Conservation (phyloP, 2,113 vertebrate species). For the Anas platyrhynchos region DNA sequence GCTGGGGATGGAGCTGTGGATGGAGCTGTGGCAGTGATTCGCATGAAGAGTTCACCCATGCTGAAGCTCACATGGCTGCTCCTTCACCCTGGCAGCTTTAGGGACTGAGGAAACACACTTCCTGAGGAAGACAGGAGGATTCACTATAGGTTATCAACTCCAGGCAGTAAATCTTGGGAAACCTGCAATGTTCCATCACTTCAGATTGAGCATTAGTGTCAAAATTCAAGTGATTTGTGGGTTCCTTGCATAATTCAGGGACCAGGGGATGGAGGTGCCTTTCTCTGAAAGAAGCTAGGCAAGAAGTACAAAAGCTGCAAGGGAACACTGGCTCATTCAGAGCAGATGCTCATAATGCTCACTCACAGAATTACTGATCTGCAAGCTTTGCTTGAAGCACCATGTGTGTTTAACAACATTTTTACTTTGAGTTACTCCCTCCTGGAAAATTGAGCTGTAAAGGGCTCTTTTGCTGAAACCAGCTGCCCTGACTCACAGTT, state of each 20-base stretch:
- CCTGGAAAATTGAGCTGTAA: constrained; percentile 11
- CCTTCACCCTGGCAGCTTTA: neutral
- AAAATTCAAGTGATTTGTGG: neutral
- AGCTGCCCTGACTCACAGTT: neutral
- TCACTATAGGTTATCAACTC: accelerated
- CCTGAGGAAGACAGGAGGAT: neutral
- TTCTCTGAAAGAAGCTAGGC: neutral
- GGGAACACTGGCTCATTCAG: neutral
- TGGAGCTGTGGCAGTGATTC: neutral
- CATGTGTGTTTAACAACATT: neutral
- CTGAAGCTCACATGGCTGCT: accelerated
- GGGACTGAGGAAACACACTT: neutral
- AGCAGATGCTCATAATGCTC: neutral
- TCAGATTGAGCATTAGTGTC: neutral
- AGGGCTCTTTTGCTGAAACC: constrained; percentile 17
- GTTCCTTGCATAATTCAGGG: neutral
- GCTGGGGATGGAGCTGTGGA: neutral
- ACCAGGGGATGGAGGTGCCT: accelerated
- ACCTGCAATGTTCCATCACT: neutral
- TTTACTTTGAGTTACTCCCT: neutral
- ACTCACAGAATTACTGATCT: neutral
- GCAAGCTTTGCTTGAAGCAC: neutral
- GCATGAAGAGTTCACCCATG: accelerated
- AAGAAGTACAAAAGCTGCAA: neutral
- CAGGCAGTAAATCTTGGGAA: neutral